Evolutionary conservation across 2,797 vertebrate species (phyloP), one percentile per base, ranked within the genome.

Genomic region (Crax fasciolata): DNA sequence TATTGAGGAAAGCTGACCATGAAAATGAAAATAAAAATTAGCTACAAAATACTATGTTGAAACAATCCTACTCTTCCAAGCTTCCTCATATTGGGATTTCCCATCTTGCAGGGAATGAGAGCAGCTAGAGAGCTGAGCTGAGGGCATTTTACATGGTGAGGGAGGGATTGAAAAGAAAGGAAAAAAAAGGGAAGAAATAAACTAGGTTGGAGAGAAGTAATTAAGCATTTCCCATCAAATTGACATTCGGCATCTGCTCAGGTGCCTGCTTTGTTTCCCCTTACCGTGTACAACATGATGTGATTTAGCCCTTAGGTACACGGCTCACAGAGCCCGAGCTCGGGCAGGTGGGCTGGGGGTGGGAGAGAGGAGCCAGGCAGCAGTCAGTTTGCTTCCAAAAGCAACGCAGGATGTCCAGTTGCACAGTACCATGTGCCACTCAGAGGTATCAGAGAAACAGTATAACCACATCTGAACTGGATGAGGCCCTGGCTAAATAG

Each of bases 201-300:
- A 49, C 19, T 13, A 62, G 38, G 43, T 51, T 63, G 49, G 13
- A 44, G 16, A 97, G 52, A 95, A 95, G 77, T 90, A 95, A 96
- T 96, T 97, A 97, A 95, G 88, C 35, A 78, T 87, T 97, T 94
- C 78, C 91, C 92, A 93, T 96, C 90, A 89, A 84, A 83, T 54
- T 96, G 96, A 93, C 81, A 88, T 97, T 80, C 94, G 84, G 90
- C 91, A 87, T 96, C 96, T 97, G 93, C 87, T 96, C 71, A 59
- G 91, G 92, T 87, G 74, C 92, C 95, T 96, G 87, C 61, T 83
- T 80, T 83, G 63, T 74, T 95, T 95, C 90, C 86, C 87, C 39
- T 78, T 95, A 92, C 91, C 73, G 63, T 13, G 51, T 74, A 84
- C 0, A 0, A 81, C 67, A 77, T 35, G 55, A 90, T 32, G 72